Base-by-base conservation (phyloP, 1,140 invertebrate species). In the Neocloeon triangulifer region DNA sequence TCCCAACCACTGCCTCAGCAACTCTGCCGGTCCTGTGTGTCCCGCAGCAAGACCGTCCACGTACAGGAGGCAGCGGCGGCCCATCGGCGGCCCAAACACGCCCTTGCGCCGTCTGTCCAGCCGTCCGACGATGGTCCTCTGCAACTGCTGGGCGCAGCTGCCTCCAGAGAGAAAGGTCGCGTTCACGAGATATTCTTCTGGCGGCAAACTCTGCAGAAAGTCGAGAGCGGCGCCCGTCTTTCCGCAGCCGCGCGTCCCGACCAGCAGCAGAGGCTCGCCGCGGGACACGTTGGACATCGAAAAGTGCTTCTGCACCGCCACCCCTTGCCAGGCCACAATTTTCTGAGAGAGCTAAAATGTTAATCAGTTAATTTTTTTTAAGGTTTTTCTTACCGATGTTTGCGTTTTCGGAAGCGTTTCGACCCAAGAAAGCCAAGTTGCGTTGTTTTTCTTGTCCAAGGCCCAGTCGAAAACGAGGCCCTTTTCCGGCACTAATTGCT, bases 41-140 rank as follows among this genome's bases (percentile, higher is more conserved):
- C 85, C 86, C 74, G 89, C 82, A 45, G 81, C 86, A 27, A 96
- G 51, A 53, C 95, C 89, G 47, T 96, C 89, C 21, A 91, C 73
- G 54, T 92, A 92, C 0, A 91, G 55, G 6, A 88, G 61, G 35
- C 44, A 46, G 43, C 77, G 76, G 57, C 89, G 91, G 0, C 88
- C 88, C 62, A 94, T 73, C 0, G 81, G 65, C 1, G 91, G 89
- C 2, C 91, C 91, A 50, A 69, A 96, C 0, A 94, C 81, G 4
- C 88, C 88, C 55, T 92, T 89, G 25, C 86, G 62, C 34, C 89
- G 56, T 49, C 63, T 69, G 54, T 95, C 88, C 10, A 95, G 56
- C 53, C 92, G 92, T 0, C 80, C 78, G 79, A 92, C 91, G 1
- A 96, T 74, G 17, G 88, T 82, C 37, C 92, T 84, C 62, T 95